Evolutionary conservation across 1,140 invertebrate species (phyloP).

Genomic region (Cepaea nemoralis): DNA sequence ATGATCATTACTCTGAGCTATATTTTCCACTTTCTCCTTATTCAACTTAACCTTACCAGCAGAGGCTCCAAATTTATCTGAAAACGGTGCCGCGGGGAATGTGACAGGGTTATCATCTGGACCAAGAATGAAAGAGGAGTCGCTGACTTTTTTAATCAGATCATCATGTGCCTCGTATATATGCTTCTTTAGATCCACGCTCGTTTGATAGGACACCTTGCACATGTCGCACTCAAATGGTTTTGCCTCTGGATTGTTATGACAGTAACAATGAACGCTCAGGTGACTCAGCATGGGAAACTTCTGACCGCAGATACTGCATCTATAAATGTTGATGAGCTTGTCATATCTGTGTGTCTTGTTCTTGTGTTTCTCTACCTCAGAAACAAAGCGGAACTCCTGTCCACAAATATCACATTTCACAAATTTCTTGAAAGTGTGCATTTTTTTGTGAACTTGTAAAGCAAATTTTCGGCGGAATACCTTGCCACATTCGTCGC

Average conservation of each 20-base stretch:
- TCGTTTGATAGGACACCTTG: slow-evolving; percentile 23
- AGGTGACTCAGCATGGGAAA: slow-evolving; percentile 44
- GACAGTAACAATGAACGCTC: slow-evolving; percentile 42
- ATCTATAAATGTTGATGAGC: slow-evolving; percentile 35
- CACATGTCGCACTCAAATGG: slow-evolving; percentile 45
- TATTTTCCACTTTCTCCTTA: not conserved
- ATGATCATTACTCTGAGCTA: not conserved
- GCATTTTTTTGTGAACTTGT: slow-evolving; percentile 44
- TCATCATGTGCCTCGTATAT: slow-evolving; percentile 43
- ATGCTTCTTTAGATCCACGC: slow-evolving; percentile 43
- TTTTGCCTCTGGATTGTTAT: slow-evolving; percentile 31
- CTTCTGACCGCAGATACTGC: slow-evolving; percentile 40
- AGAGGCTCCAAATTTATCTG: not conserved
- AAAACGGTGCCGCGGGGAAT: not conserved
- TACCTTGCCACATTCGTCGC: slow-evolving; percentile 45
- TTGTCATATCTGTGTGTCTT: slow-evolving; percentile 42
- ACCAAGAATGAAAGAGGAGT: not conserved
- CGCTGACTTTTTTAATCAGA: slow-evolving; percentile 15
- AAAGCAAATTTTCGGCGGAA: slow-evolving; percentile 45
- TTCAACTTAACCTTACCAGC: not conserved
- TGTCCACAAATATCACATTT: slow-evolving; percentile 47
- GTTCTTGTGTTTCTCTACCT: slow-evolving; percentile 48
- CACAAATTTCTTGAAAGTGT: slow-evolving; percentile 46
- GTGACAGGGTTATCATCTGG: not conserved
- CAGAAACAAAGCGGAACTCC: slow-evolving; percentile 46